Conservation (phyloP, 2,888 invertebrate species). For the Phaedon cochleariae region DNA sequence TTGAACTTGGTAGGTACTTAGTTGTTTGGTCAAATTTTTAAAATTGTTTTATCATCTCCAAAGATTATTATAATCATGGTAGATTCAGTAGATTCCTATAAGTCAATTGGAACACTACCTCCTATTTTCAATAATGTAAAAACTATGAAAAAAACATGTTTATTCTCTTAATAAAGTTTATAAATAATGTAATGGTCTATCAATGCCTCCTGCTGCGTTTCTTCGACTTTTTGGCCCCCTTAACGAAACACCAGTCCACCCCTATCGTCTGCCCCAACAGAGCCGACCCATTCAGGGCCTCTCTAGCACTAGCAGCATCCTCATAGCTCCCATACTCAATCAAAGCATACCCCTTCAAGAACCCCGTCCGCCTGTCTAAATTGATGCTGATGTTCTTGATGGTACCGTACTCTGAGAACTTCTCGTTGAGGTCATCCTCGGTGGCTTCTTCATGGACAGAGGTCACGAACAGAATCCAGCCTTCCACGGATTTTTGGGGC, state of each 20-base stretch:
- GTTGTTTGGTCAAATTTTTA: no score
- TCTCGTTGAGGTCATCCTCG: slow-evolving; percentile 97
- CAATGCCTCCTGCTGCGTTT: slow-evolving; percentile 50
- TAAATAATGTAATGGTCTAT: slow-evolving; percentile 16
- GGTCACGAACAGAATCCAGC: slow-evolving; percentile 99
- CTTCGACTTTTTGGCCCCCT: slow-evolving; percentile 77
- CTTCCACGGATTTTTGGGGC: slow-evolving; percentile 81
- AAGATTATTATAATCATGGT: no score
- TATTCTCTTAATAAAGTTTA: background rate
- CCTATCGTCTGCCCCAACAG: slow-evolving; percentile 93
- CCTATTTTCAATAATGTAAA: background rate
- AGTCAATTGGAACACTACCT: background rate
- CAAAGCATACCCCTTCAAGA: slow-evolving; percentile 96
- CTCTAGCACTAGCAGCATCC: slow-evolving; percentile 94
- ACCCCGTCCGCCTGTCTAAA: slow-evolving; percentile 96
- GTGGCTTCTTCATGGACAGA: slow-evolving; percentile 99
- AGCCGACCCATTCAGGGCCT: slow-evolving; percentile 88
- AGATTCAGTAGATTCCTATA: no score
- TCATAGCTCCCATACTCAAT: slow-evolving; percentile 98
- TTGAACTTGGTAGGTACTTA: no score
- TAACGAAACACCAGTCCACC: slow-evolving; percentile 98
- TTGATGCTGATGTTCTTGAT: slow-evolving; percentile 98
- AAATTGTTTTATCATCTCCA: no score
- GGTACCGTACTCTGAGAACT: slow-evolving; percentile 96
- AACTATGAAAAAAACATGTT: background rate